Evolutionary conservation across 2,797 vertebrate species (phyloP).

Genomic region (Staurois parvus): DNA sequence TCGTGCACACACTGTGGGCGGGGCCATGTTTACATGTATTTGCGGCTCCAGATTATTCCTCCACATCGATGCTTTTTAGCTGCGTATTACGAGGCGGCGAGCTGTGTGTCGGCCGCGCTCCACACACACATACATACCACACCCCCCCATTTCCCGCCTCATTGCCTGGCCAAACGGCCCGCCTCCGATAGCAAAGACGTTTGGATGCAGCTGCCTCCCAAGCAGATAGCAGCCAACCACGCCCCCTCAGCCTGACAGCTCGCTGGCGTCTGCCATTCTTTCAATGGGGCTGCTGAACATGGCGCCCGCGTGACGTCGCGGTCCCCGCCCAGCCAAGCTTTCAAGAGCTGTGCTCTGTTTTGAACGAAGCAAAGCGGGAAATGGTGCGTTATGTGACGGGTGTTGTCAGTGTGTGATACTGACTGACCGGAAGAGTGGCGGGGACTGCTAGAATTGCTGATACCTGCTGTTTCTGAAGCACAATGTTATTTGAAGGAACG

Average conservation of each 20-base stretch:
- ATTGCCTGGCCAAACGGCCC: background rate
- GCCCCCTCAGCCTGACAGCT: background rate
- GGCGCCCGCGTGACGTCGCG: background rate
- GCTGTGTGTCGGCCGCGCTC: background rate
- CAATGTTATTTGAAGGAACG: too few relatives aligned
- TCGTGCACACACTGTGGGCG: background rate
- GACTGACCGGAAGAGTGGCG: too few relatives aligned
- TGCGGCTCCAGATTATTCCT: background rate
- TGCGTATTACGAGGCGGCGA: background rate
- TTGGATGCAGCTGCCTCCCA: background rate
- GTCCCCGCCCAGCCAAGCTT: background rate
- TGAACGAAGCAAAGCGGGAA: background rate
- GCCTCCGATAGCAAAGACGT: background rate
- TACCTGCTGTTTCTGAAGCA: too few relatives aligned
- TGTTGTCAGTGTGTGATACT: too few relatives aligned
- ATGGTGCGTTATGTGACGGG: background rate
- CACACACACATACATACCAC: too few relatives aligned
- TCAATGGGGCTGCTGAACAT: background rate
- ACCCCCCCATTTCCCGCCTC: constrained; percentile 52
- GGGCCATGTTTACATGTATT: background rate
- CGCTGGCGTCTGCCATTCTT: background rate
- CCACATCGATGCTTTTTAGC: background rate
- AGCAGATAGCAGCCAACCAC: background rate
- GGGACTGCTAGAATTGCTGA: too few relatives aligned
- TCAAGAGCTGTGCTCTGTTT: background rate